Evolutionary conservation across 2,113 vertebrate genomes (phyloP).

Genomic region (Catharus fuscescens): DNA sequence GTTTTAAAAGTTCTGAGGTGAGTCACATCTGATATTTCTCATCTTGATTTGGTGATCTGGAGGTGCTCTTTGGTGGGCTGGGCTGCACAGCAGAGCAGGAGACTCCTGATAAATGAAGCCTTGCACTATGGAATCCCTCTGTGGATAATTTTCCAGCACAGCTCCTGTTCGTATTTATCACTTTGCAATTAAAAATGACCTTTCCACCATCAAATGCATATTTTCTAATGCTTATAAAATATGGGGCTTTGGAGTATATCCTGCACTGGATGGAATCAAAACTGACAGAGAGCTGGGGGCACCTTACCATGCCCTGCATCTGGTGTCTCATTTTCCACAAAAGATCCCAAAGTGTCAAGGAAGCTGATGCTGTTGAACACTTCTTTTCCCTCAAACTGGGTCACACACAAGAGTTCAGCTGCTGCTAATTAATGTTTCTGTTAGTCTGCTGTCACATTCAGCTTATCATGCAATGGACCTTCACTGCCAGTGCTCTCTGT

Average conservation of each 20-base stretch:
- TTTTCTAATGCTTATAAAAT: background rate
- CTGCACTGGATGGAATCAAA: background rate
- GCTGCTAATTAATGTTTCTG: conserved; percentile 39
- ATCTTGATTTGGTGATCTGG: background rate
- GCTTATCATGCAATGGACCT: background rate
- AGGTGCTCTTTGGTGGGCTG: background rate
- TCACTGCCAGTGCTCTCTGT: background rate
- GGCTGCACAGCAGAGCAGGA: background rate
- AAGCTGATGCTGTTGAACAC: background rate
- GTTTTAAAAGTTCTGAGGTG: background rate
- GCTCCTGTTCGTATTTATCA: background rate
- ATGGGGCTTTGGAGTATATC: background rate
- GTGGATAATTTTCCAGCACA: background rate
- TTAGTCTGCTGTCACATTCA: background rate
- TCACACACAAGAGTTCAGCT: background rate
- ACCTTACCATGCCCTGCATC: background rate
- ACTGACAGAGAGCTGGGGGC: background rate
- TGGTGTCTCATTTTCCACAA: background rate
- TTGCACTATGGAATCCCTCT: background rate
- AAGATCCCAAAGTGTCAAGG: background rate
- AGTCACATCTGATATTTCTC: background rate
- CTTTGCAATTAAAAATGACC: background rate
- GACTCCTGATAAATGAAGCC: background rate
- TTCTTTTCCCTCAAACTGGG: background rate
- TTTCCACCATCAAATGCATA: background rate